Percentiles rank a stretch among this genome's conserved stretches.
Evolutionary conservation across 2,888 invertebrate genomes (phyloP).

Genomic region (Chaitophorus viminalis): DNA sequence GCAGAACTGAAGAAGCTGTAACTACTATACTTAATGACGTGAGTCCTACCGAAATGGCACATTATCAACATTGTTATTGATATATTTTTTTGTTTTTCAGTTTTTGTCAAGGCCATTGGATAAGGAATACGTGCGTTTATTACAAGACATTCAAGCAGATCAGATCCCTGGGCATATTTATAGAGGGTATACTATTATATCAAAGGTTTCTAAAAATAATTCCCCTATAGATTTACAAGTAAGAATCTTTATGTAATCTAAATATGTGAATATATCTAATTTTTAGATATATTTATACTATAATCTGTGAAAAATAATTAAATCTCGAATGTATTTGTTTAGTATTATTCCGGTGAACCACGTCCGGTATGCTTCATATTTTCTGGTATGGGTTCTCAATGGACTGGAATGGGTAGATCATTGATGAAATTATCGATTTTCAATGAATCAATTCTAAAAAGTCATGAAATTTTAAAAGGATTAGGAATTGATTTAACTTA

Average conservation of each 20-base stretch:
- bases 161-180: conserved; percentile 74
- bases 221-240: conserved; percentile 54
- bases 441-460: conserved; percentile 76
- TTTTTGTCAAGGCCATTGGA: conserved; percentile 73
- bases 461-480: conserved; percentile 73
- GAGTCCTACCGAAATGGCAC: conserved; percentile 63
- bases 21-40: conserved; percentile 75
- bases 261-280: background rate
- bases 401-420: conserved; percentile 83
- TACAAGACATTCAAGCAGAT: conserved; percentile 71
- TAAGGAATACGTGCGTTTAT: conserved; percentile 72
- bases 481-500: conserved; percentile 75
- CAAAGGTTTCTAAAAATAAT: conserved; percentile 67
- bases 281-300: background rate
- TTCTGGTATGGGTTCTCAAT: conserved; percentile 91
- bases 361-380: conserved; percentile 89
- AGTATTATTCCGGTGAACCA: conserved; percentile 73
- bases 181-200: conserved; percentile 77
- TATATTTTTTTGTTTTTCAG: conserved; percentile 64
- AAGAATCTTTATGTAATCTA: background rate
- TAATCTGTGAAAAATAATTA: background rate
- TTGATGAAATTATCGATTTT: conserved; percentile 81
- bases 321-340: conserved; percentile 65
- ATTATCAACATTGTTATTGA: background rate
- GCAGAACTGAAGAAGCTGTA: conserved; percentile 82